Evolutionary conservation across 2,888 invertebrate genomes (phyloP), one percentile per base, ranked within the genome.

Genomic region (Andrena camellia): DNA sequence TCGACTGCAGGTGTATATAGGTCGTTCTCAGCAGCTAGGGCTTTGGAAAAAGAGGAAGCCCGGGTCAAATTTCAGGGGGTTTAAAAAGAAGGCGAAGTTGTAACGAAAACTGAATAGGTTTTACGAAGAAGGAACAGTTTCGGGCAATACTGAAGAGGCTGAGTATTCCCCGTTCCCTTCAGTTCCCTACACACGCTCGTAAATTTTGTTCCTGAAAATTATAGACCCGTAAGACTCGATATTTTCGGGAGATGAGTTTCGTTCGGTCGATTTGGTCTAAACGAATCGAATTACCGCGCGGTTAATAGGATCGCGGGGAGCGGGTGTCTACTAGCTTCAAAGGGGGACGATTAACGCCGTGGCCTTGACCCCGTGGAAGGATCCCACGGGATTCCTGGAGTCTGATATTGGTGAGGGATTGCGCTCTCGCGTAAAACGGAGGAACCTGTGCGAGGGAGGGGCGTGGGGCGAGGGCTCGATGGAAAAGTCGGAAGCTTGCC

Each of bases 261-360:
- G 35, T 69, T 13, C 76, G 86, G 54, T 57, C 80, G 82, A 85
- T 84, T 67, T 63, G 63, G 20, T 42, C 71, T 52, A 67, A 52
- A 42, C 70, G 85, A 86, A 88, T 89, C 83, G 71, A 88, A 86
- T 88, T 81, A 88, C 73, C 29, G 10, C 42, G 64, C 67, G 71
- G 84, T 81, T 88, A 83, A 88, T 78, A 50, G 74, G 82, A 83
- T 78, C 80, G 71, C 26, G 66, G 70, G 54, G 63, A n/a, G 42
- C 13, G 81, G 77, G 70, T 68, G 83, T 68, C 68, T 78, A 50
- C 20, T 20, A 50, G 72, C 50, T 75, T 81, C 64, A 77, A 84
- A 85, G 78, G 57, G 72, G 63, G 23, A 4, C 84, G 86, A 89
- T 89, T 84, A 89, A 83, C 64, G 54, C 13, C n/a, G 69, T 35